phyloP scores from a whole-genome alignment of 1,140 invertebrate genomes.

The Diorhabda sublineata region DNA sequence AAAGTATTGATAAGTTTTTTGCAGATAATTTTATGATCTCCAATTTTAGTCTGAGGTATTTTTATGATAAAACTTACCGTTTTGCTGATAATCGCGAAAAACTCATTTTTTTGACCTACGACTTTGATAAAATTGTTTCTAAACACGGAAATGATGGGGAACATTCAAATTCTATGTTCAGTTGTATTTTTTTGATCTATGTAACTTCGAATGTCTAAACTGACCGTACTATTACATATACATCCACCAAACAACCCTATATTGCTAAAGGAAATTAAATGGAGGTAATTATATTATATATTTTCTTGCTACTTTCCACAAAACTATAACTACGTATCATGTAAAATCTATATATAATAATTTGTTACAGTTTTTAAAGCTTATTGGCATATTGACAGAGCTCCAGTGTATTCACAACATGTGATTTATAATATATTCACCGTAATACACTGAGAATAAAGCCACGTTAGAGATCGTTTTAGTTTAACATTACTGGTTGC shows the following conservation, averaged over 20 bases:
- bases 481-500: slow-evolving; percentile 8
- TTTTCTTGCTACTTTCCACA: not conserved
- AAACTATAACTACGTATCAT: slow-evolving; percentile 25
- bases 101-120: too few relatives aligned
- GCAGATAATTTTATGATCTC: too few relatives aligned
- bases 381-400: slow-evolving; percentile 20
- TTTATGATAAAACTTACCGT: too few relatives aligned
- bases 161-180: too few relatives aligned
- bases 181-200: too few relatives aligned
- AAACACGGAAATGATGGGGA: too few relatives aligned
- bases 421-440: slow-evolving; percentile 9
- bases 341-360: slow-evolving; percentile 29
- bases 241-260: not conserved
- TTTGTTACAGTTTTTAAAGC: slow-evolving; percentile 21
- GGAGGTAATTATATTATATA: slow-evolving; percentile 17
- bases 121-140: too few relatives aligned
- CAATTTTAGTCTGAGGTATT: too few relatives aligned
- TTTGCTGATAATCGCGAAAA: too few relatives aligned
- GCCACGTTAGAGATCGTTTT: slow-evolving; percentile 13
- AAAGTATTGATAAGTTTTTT: too few relatives aligned
- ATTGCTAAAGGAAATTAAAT: slow-evolving; percentile 11
- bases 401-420: slow-evolving; percentile 9
- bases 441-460: slow-evolving; percentile 7
- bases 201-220: too few relatives aligned
- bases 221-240: too few relatives aligned